These are phyloP conservation scores for Diplolepis rosae DNA, from an alignment of 2,888 invertebrate species.

Conservation along the genomic window DNA sequence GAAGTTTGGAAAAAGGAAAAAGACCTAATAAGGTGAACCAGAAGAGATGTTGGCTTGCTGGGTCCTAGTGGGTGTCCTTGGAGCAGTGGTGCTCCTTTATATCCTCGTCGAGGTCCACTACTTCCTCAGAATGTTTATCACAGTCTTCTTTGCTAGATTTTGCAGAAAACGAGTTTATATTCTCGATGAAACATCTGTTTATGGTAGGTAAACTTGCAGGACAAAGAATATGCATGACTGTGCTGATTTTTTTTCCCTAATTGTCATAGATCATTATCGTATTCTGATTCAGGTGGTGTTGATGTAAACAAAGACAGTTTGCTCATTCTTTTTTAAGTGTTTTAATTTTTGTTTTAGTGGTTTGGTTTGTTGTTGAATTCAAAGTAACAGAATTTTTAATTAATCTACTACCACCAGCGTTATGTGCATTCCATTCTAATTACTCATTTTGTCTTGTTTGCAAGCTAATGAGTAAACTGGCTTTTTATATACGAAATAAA, in stretches of 20 bases:
- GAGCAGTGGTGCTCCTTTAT: conserved; percentile 77
- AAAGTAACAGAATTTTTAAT: too few relatives aligned
- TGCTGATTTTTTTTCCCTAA: not conserved
- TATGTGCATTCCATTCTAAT: too few relatives aligned
- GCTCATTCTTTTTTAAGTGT: too few relatives aligned
- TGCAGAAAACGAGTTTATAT: conserved; percentile 80
- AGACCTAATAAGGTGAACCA: not conserved
- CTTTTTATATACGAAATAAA: too few relatives aligned
- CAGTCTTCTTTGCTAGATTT: conserved; percentile 80
- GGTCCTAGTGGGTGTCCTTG: conserved; percentile 69
- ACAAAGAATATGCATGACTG: not conserved
- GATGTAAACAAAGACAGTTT: not conserved
- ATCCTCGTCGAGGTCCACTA: conserved; percentile 83
- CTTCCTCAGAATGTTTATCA: conserved; percentile 81
- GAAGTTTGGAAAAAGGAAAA: not conserved
- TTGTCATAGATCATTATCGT: not conserved
- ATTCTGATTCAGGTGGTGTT: not conserved
- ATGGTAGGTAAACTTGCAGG: conserved; percentile 76
- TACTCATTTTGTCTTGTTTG: too few relatives aligned
- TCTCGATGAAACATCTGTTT: conserved; percentile 80
- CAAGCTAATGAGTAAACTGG: too few relatives aligned
- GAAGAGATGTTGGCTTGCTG: conserved; percentile 67
- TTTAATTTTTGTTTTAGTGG: too few relatives aligned
- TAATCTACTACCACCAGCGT: too few relatives aligned
- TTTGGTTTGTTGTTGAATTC: too few relatives aligned